Base-by-base conservation (phyloP, 2,888 invertebrate species). In the Aphidoletes aphidimyza region DNA sequence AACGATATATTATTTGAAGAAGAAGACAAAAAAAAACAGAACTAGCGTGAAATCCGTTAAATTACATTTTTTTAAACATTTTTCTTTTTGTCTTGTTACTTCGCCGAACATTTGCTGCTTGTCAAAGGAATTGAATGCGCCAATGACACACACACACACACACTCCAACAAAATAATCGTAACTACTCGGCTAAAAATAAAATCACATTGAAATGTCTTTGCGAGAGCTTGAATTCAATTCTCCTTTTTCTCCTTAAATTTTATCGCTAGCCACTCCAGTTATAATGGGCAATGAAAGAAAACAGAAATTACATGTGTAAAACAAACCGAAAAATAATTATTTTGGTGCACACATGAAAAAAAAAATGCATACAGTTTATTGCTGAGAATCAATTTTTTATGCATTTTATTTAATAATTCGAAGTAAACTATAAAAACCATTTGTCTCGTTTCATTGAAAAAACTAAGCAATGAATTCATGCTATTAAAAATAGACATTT, bases 31-130 rank as follows among this genome's bases (percentile, higher is more conserved):
- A 42, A 42, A 69, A 69, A 34, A 26, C 26, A 0, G n/a, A 14
- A 3, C 69, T 30, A 69, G 30, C 69, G 34, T 69, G 30, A 69
- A 69, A 69, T 69, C 69, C 69, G 30, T 30, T 14, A 30, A 69
- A 69, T 69, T 69, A 34, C 26, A 69, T 69, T 69, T 69, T 30
- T 69, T 69, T 69, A 6, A 54, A n/a, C 26, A 54, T n/a, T n/a
- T n/a, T n/a, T 54, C 26, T 3, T 11, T 54, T 54, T 54, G 30
- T 30, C 8, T 30, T 69, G 34, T 14, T 34, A 69, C 26, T 30
- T 30, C 30, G 14, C 34, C 69, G 34, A 69, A 69, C 30, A 17
- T 69, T 69, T 26, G 26, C 69, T 11, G 22, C 54, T 6, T 54
- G 54, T 3, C n/a, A 54, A 54, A 54, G 5, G 6, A 9, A 54